Base-by-base conservation (phyloP, 2,888 invertebrate genomes). In the Amiota minor region DNA sequence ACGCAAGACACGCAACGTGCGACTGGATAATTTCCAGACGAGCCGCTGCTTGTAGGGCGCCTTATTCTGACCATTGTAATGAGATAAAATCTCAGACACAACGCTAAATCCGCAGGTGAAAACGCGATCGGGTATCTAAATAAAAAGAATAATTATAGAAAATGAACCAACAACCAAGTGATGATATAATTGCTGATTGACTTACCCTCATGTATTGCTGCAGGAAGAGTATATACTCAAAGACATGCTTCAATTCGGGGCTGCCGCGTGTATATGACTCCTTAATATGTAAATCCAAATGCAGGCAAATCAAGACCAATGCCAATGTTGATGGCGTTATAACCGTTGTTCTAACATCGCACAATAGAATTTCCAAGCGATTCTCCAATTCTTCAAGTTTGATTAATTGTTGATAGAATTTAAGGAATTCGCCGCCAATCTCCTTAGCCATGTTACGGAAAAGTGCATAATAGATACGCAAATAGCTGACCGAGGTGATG, bases 291-390 rank as follows among this genome's bases (percentile, higher is more conserved):
- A 90, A 89, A 87, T 93, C 94, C 77, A 96, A 91, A 86, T 95
- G 94, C 78, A 92, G 90, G 87, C 93, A 93, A 77, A 97, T 91
- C 77, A 97, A 90, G 70, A 95, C 94, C 67, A 97, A 91, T 12
- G 96, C 96, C 77, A 96, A 90, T 76, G 94, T 94, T 65, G 94
- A 93, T 75, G 95, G 93, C 59, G 94, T 91, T 73, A 93, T 93
- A 88, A 93, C 94, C 53, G 93, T 93, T 78, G 95, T 95, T 74
- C 92, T 92, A 2, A 94, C 93, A 89, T 95, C 94, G 84, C 95
- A 94, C 75, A 93, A 92, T 62, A 95, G 91, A 77, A 95, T 93
- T 90, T 96, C 95, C 81, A 97, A 89, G 78, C 93, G 91, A 81
- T 93, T 93, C 77, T 92, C 91, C 72, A 94, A 88, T 84, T 93